Evolutionary conservation across 1,140 invertebrate species (phyloP).

Genomic region (Akabosia matsudoensis): DNA sequence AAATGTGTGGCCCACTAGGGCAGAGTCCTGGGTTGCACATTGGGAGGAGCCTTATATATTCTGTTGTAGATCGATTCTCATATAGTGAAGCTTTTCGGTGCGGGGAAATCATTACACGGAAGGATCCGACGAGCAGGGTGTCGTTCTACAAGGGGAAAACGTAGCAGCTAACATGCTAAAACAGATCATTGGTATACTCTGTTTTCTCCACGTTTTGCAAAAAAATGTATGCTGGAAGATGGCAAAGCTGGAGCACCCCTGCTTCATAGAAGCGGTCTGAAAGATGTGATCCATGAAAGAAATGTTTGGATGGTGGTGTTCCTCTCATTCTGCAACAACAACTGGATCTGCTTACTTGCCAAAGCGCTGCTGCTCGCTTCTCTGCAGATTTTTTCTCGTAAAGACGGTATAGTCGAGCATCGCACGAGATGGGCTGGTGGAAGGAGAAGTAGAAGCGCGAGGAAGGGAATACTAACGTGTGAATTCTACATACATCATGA

Average conservation of each 20-base stretch:
- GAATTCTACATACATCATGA: too few species aligned
- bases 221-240: not conserved
- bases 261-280: too few species aligned
- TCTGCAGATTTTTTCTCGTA: not conserved
- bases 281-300: not conserved
- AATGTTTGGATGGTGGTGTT: not conserved
- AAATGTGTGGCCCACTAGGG: not conserved
- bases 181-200: not conserved
- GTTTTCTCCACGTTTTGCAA: not conserved
- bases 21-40: not conserved
- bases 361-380: not conserved
- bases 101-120: not conserved
- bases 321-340: not conserved
- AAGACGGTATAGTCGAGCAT: not conserved
- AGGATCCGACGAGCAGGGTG: conserved; percentile 14
- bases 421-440: not conserved
- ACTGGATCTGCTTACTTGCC: not conserved
- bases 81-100: not conserved
- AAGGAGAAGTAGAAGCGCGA: not conserved
- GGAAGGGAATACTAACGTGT: not conserved
- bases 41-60: conserved; percentile 15
- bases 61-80: conserved; percentile 15
- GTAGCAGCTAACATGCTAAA: not conserved
- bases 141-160: not conserved
- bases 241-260: not conserved